Evolutionary conservation across 2,113 vertebrate species (phyloP), one percentile per base, ranked within the genome.

Genomic region (Misgurnus mizolepis): DNA sequence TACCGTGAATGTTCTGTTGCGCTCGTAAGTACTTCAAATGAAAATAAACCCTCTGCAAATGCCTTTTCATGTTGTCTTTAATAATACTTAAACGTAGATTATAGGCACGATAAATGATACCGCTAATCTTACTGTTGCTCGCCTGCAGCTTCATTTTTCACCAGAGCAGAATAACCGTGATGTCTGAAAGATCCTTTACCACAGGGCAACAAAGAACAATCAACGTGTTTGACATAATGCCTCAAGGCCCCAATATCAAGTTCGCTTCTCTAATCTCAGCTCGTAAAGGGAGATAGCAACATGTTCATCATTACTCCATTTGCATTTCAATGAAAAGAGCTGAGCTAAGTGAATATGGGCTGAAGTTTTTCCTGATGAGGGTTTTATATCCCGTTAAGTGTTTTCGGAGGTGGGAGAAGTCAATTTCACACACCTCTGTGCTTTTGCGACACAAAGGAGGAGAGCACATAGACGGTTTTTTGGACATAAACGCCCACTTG

Each of bases 281-380:
- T 78, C 61, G 43, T 79, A 62, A 80, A 55, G 43, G 12, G n/a
- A 74, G 34, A 74, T 76, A 65, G 76, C 68, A n/a, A 62, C 43
- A 64, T 58, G 55, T 78, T 76, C 55, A 70, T 76, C 78, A 79
- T 75, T 47, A n/a, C 53, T 22, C 41, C 50, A 82, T 78, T 80
- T 83, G 84, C 81, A 81, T 85, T 58, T 58, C 62, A 85, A 68
- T 69, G 74, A 80, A 64, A 82, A 78, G 47, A 43, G 78, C 81
- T 78, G 81, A 83, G 55, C 53, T 69, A 69, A 53, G 80, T 60
- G 65, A 50, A 69, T 53, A 53, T 62, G 56, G 40, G 41, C 56
- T 61, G 55, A 72, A 58, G 47, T 64, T 71, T 79, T 64, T 34
- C 78, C 69, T 72, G 67, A 80, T 80, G 56, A 55, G 60, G 61